A percentile compares a stretch with the other conserved stretches of the same genome.
phyloP scores from a whole-genome alignment of 2,113 vertebrate genomes.

The Megalops atlanticus region DNA sequence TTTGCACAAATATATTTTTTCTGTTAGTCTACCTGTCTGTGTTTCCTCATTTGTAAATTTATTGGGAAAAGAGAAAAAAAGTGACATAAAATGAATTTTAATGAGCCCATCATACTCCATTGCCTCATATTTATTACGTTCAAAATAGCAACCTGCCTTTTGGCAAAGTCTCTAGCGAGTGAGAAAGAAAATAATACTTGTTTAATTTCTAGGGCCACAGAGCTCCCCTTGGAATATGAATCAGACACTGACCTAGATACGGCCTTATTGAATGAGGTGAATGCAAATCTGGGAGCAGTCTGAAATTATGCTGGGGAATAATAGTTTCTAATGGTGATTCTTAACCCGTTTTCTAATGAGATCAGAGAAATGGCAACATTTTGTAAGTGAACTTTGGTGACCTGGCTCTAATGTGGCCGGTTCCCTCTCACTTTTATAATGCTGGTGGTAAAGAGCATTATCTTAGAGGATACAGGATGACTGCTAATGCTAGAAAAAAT shows the following conservation, averaged over 20 bases:
- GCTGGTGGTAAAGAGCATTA: background rate
- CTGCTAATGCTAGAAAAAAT: background rate
- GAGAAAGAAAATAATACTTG: conserved; percentile 13
- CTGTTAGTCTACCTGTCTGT: background rate
- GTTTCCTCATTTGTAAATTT: background rate
- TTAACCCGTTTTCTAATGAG: conserved; percentile 16
- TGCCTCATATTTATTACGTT: conserved; percentile 18
- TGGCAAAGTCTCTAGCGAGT: background rate
- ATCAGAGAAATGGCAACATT: conserved; percentile 12
- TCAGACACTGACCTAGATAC: conserved; percentile 30
- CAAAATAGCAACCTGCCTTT: conserved; percentile 25
- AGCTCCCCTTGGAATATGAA: conserved; percentile 23
- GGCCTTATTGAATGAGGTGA: conserved; percentile 24
- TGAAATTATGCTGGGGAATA: conserved; percentile 13
- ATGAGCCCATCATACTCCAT: background rate
- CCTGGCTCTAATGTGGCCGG: background rate
- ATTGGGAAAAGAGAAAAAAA: conserved; percentile 7
- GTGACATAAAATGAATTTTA: background rate
- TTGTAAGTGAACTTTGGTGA: background rate
- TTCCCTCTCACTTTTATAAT: background rate
- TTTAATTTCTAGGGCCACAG: conserved; percentile 29
- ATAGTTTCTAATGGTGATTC: background rate
- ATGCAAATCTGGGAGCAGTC: conserved; percentile 12
- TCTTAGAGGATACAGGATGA: background rate
- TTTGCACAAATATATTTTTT: background rate